phyloP scores from a whole-genome alignment of 2,888 invertebrate species.

The Oscheius sp. region DNA sequence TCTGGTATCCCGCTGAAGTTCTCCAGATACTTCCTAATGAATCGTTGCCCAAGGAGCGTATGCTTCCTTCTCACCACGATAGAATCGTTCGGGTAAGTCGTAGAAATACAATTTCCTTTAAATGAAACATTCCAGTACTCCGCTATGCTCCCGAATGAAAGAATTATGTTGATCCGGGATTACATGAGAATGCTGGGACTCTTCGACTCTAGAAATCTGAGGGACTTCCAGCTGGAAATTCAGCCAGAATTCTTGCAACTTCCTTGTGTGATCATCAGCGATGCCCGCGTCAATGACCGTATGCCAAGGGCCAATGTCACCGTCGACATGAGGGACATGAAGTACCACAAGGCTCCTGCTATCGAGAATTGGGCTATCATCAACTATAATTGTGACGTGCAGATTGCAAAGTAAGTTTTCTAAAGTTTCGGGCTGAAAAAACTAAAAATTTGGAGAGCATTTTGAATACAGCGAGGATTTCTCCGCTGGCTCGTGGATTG shows the following conservation, averaged over 20 bases:
- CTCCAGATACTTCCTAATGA: slow-evolving; percentile 21
- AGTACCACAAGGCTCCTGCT: background rate
- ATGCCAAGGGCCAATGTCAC: background rate
- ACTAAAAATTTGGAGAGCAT: no score
- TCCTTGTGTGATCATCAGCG: background rate
- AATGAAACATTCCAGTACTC: slow-evolving; percentile 10
- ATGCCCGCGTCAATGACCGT: background rate
- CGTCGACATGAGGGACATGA: background rate
- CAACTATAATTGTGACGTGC: background rate
- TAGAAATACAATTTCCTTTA: no score
- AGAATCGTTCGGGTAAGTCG: background rate
- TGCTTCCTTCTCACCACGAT: background rate
- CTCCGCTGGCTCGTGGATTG: no score
- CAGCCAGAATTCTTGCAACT: background rate
- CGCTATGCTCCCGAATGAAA: background rate
- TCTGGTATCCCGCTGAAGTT: slow-evolving; percentile 13
- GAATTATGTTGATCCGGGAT: slow-evolving; percentile 4
- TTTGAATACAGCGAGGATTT: no score
- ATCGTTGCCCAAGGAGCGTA: slow-evolving; percentile 7
- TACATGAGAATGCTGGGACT: slow-evolving; percentile 21
- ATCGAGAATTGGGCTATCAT: slow-evolving; percentile 11
- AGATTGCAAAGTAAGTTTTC: background rate
- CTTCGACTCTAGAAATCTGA: background rate
- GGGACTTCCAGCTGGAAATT: background rate
- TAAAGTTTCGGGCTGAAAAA: no score